phyloP scores from a whole-genome alignment of 1,140 invertebrate genomes.

The Gonioctena quinquepunctata region DNA sequence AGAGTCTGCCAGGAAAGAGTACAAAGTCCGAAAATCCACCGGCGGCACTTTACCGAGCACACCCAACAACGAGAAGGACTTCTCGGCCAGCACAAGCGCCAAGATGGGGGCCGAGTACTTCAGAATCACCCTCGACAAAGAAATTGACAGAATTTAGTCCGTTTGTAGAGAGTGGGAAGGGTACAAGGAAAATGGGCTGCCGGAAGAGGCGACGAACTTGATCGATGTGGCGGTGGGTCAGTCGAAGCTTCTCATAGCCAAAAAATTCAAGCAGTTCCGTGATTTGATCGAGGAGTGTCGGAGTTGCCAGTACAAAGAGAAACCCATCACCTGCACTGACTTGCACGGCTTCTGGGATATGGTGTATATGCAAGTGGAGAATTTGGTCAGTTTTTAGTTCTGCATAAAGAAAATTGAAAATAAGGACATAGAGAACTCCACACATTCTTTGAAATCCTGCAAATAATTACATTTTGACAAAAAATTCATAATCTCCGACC shows the following conservation, averaged over 20 bases:
- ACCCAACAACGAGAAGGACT: neutral
- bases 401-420: too few species aligned
- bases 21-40: slow-evolving; percentile 21
- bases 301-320: slow-evolving; percentile 48
- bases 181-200: slow-evolving; percentile 41
- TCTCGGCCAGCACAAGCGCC: slow-evolving; percentile 25
- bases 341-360: slow-evolving; percentile 80
- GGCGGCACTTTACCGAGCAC: neutral
- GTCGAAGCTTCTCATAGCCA: slow-evolving; percentile 66
- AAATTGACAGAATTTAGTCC: slow-evolving; percentile 58
- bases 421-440: too few species aligned
- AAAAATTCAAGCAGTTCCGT: slow-evolving; percentile 71
- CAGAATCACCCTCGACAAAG: slow-evolving; percentile 56
- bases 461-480: too few species aligned
- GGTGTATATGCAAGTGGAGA: slow-evolving; percentile 65
- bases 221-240: slow-evolving; percentile 72
- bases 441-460: too few species aligned
- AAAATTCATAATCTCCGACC: too few species aligned
- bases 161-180: slow-evolving; percentile 28
- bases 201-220: slow-evolving; percentile 60
- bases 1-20: slow-evolving; percentile 40
- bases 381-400: too few species aligned
- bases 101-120: slow-evolving; percentile 57
- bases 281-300: slow-evolving; percentile 68
- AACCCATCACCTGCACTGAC: slow-evolving; percentile 64